A percentile compares a stretch with the other conserved stretches of the same genome.
phyloP scores from a whole-genome alignment of 2,888 invertebrate genomes.

The Sericinus montela region DNA sequence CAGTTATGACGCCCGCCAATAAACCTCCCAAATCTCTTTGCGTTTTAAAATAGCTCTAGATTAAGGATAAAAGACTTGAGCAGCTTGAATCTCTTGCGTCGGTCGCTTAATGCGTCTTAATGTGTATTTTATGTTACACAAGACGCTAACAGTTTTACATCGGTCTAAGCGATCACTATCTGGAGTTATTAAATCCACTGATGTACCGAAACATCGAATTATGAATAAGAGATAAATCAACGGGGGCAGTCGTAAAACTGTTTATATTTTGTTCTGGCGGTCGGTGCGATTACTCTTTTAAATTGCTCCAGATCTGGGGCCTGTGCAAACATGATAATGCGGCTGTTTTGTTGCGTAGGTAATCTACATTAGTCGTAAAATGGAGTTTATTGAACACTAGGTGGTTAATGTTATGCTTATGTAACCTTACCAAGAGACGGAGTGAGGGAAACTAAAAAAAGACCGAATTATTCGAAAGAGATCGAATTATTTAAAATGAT shows the following conservation, averaged over 20 bases:
- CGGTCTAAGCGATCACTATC: constrained; percentile 72
- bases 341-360: constrained; percentile 22
- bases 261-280: constrained; percentile 73
- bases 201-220: constrained; percentile 76
- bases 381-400: constrained; percentile 15
- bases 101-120: constrained; percentile 74
- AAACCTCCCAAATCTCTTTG: constrained; percentile 62
- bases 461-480: no score
- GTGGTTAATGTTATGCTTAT: constrained; percentile 1
- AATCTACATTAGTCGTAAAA: constrained; percentile 23
- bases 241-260: constrained; percentile 69
- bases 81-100: constrained; percentile 51
- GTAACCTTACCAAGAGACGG: not conserved
- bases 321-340: constrained; percentile 42
- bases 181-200: constrained; percentile 73
- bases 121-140: constrained; percentile 78
- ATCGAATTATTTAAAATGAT: not conserved
- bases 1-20: constrained; percentile 68
- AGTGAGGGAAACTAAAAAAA: no score
- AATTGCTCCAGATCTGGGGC: constrained; percentile 66
- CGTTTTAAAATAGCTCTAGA: constrained; percentile 73
- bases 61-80: constrained; percentile 67
- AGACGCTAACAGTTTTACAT: constrained; percentile 72
- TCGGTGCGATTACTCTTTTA: constrained; percentile 60
- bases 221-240: constrained; percentile 77